phyloP scores from a whole-genome alignment of 2,888 invertebrate species.

The Acanthoscelides obtectus region DNA sequence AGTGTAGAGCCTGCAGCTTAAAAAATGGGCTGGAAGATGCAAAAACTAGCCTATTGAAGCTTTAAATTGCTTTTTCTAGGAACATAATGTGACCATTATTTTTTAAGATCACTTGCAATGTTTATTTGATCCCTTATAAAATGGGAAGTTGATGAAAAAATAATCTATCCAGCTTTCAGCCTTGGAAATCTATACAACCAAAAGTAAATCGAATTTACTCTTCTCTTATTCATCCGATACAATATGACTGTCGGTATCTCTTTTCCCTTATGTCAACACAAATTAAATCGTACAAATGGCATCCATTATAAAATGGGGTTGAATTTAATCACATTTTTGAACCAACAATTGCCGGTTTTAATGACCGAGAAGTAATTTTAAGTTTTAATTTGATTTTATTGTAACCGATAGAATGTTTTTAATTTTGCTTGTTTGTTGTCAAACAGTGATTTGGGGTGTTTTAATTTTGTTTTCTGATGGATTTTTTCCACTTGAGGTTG shows the following conservation, averaged over 20 bases:
- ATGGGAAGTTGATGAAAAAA: too few relatives aligned
- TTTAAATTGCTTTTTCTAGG: too few relatives aligned
- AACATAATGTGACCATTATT: too few relatives aligned
- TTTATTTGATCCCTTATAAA: too few relatives aligned
- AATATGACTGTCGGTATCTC: not conserved
- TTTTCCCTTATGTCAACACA: constrained; percentile 34
- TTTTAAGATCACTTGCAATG: too few relatives aligned
- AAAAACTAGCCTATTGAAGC: too few relatives aligned
- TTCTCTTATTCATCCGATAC: not conserved
- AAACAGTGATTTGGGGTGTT: constrained; percentile 39
- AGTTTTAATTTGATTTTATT: constrained; percentile 42
- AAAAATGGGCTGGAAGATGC: too few relatives aligned
- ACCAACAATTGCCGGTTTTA: constrained; percentile 41
- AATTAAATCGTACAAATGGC: constrained; percentile 37
- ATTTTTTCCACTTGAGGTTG: constrained; percentile 3
- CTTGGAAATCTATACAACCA: not conserved
- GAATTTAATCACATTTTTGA: constrained; percentile 44
- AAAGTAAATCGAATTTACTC: not conserved
- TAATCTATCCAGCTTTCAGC: too few relatives aligned
- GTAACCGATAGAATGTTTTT: constrained; percentile 39
- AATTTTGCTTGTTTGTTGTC: constrained; percentile 36
- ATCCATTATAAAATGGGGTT: constrained; percentile 32
- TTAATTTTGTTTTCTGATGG: constrained; percentile 10
- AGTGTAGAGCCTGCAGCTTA: too few relatives aligned
- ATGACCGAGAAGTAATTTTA: constrained; percentile 44